Percentiles rank a stretch among this genome's conserved stretches.
phyloP scores from a whole-genome alignment of 1,140 invertebrate species.

The Orussus abietinus region DNA sequence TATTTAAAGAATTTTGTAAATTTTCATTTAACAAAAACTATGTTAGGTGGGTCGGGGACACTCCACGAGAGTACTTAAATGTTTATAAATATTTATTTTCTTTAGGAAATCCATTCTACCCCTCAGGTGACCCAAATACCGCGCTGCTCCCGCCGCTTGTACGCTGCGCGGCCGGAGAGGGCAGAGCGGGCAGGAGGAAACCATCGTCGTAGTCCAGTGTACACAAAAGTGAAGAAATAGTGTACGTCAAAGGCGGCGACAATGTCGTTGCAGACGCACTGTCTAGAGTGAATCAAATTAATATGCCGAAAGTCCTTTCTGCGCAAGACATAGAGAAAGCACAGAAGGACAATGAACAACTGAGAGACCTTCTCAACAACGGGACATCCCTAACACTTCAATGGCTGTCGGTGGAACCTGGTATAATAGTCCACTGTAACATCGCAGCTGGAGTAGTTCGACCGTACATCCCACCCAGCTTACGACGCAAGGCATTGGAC shows the following conservation, averaged over 20 bases:
- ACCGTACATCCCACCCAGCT: slow-evolving; percentile 22
- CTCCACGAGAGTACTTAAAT: no score
- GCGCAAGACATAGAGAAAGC: slow-evolving; percentile 18
- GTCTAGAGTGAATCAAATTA: slow-evolving; percentile 19
- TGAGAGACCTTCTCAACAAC: slow-evolving; percentile 14
- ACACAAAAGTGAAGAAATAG: no score
- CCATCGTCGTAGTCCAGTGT: no score
- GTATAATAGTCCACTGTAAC: slow-evolving; percentile 14
- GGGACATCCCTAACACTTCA: slow-evolving; percentile 8
- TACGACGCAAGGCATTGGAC: slow-evolving; percentile 17
- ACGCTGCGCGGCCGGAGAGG: no score
- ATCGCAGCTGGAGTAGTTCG: slow-evolving; percentile 17
- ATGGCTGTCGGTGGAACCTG: slow-evolving; percentile 10
- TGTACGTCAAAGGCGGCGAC: slow-evolving; percentile 23
- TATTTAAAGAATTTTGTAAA: no score
- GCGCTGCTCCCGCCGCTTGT: no score
- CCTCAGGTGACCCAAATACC: no score
- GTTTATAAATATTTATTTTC: no score
- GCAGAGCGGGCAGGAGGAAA: no score
- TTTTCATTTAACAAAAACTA: no score
- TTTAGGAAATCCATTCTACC: no score
- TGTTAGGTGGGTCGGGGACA: no score
- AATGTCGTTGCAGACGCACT: slow-evolving; percentile 34
- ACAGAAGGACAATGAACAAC: slow-evolving; percentile 21
- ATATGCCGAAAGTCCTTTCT: slow-evolving; percentile 11